Evolutionary conservation across 2,888 invertebrate genomes (phyloP).

Genomic region (Desoria tigrina): DNA sequence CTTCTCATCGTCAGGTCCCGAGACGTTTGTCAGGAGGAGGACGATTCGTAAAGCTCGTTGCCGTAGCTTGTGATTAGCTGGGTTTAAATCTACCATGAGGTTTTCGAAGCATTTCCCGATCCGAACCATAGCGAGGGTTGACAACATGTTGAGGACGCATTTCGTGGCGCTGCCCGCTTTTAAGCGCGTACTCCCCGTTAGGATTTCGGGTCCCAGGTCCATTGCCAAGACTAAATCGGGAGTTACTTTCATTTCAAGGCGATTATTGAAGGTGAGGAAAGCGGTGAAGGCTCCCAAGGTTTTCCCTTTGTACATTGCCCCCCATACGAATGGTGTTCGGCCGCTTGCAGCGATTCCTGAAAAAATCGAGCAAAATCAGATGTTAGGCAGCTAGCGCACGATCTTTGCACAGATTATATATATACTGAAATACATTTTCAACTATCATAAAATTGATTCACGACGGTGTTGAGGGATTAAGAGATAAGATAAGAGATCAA

Average conservation of each 20-base stretch:
- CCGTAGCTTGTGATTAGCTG: slow-evolving; percentile 49
- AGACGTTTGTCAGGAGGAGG: slow-evolving; percentile 36
- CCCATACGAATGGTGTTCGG: slow-evolving; percentile 52
- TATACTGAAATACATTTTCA: not conserved
- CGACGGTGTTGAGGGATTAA: no score
- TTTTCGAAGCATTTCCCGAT: slow-evolving; percentile 52
- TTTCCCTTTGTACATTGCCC: slow-evolving; percentile 45
- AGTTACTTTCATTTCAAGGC: slow-evolving; percentile 37
- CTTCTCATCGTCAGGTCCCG: slow-evolving; percentile 27
- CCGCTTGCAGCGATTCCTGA: slow-evolving; percentile 52
- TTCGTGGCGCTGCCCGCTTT: slow-evolving; percentile 52
- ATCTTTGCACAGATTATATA: not conserved
- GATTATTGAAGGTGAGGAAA: slow-evolving; percentile 47
- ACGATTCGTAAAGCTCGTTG: slow-evolving; percentile 51
- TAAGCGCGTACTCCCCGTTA: slow-evolving; percentile 51
- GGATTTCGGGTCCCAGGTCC: slow-evolving; percentile 47
- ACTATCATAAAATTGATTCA: no score
- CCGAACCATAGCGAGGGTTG: slow-evolving; percentile 49
- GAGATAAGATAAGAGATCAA: no score
- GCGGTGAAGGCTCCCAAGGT: slow-evolving; percentile 42
- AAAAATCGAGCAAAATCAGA: slow-evolving; percentile 2
- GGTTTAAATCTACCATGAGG: slow-evolving; percentile 49
- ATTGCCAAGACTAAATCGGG: slow-evolving; percentile 42
- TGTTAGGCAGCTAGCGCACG: not conserved
- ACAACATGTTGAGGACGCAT: slow-evolving; percentile 49